These are phyloP conservation scores for Apotomis betuletana DNA, from an alignment of 2,888 invertebrate genomes.

Conservation along the genomic window DNA sequence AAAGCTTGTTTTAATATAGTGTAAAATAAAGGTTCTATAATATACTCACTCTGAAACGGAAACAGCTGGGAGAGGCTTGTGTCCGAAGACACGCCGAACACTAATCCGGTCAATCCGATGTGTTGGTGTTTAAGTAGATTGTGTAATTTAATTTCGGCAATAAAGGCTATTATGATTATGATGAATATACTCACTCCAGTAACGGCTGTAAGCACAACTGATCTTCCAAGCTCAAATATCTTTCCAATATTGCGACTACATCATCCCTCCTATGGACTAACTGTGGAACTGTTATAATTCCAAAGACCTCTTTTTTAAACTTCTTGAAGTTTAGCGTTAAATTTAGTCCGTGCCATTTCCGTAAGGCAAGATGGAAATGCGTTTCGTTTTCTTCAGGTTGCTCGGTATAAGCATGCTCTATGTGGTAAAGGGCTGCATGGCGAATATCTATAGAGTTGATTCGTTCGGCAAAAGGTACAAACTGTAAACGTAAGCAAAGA, in stretches of 20 bases:
- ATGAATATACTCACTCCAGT: constrained; percentile 88
- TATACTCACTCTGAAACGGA: too few relatives aligned
- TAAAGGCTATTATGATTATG: too few relatives aligned
- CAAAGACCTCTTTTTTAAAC: constrained; percentile 89
- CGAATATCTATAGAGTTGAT: constrained; percentile 92
- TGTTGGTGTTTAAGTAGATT: too few relatives aligned
- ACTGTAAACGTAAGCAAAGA: constrained; percentile 81
- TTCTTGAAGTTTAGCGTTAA: constrained; percentile 91
- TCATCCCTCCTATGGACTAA: constrained; percentile 91
- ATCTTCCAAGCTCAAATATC: constrained; percentile 88
- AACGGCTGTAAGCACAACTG: constrained; percentile 90
- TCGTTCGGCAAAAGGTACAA: constrained; percentile 93
- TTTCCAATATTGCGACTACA: constrained; percentile 88
- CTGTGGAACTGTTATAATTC: constrained; percentile 92
- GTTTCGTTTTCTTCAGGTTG: constrained; percentile 88
- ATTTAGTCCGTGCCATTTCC: constrained; percentile 96
- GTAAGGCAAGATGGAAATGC: constrained; percentile 90
- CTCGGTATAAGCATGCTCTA: constrained; percentile 89
- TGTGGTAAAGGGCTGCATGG: constrained; percentile 92
- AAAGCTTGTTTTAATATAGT: too few relatives aligned
- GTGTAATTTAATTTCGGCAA: background rate
- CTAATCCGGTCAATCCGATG: too few relatives aligned
- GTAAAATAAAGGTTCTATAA: too few relatives aligned
- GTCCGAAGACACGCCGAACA: too few relatives aligned
- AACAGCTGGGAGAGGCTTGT: too few relatives aligned